Percentiles rank a stretch among this genome's conserved stretches.
Conservation (phyloP, 2,888 invertebrate species). For the Sarcophaga carnaria region DNA sequence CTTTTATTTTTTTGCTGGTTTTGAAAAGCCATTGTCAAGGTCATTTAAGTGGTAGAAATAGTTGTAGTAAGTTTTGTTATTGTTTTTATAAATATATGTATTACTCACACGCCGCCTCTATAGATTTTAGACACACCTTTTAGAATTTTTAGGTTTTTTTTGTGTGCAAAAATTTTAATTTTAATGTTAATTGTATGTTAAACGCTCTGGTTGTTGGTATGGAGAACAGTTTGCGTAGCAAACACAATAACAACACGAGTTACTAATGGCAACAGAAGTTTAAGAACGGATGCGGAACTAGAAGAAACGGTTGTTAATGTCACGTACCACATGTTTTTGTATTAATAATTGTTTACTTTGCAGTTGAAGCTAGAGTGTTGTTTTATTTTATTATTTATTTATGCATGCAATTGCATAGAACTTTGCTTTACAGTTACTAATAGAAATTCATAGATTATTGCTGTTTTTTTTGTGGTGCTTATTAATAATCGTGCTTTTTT, state of each 20-base stretch:
- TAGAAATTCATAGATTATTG: neutral
- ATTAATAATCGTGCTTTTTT: slow-evolving; percentile 22
- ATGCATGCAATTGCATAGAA: slow-evolving; percentile 43
- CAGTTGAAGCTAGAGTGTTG: neutral
- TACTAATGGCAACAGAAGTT: neutral
- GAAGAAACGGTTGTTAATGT: slow-evolving; percentile 58
- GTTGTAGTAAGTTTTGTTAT: neutral
- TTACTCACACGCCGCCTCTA: neutral
- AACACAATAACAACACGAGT: neutral
- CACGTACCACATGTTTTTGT: slow-evolving; percentile 40
- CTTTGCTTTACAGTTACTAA: slow-evolving; percentile 20
- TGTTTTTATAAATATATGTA: neutral
- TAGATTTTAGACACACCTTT: slow-evolving; percentile 56
- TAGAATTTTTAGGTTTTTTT: neutral
- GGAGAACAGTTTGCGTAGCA: slow-evolving; percentile 27
- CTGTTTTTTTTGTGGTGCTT: neutral
- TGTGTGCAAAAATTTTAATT: slow-evolving; percentile 24
- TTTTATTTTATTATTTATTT: slow-evolving; percentile 16
- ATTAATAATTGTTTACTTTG: neutral
- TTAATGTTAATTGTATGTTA: slow-evolving; percentile 28
- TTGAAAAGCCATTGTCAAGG: slow-evolving; percentile 63
- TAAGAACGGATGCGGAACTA: slow-evolving; percentile 66
- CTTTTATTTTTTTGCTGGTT: neutral
- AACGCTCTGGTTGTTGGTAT: neutral
- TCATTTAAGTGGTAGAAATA: slow-evolving; percentile 10